Conservation (phyloP, 2,888 invertebrate genomes). For the Melipona bicolor region DNA sequence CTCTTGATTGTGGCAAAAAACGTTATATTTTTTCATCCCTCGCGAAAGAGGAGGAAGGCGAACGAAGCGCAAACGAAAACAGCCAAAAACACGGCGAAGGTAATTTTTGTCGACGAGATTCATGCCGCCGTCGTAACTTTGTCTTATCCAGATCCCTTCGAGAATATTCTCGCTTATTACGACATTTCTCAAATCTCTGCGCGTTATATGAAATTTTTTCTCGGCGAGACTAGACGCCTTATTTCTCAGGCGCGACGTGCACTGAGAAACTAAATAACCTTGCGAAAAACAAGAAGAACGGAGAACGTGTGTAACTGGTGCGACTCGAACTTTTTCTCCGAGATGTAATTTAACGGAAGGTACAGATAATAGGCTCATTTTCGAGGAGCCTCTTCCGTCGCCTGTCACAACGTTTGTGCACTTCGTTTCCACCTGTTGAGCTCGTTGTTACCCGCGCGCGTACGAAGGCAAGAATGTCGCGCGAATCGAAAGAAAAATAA, state of each 20-base stretch:
- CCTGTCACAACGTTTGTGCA: constrained; percentile 60
- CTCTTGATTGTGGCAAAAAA: constrained; percentile 1
- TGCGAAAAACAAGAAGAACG: no score
- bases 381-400: constrained; percentile 42
- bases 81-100: not conserved
- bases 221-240: not conserved
- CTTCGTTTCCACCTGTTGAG: constrained; percentile 75
- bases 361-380: not conserved
- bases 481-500: not conserved
- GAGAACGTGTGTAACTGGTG: no score
- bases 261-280: not conserved
- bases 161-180: not conserved
- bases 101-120: constrained; percentile 8
- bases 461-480: constrained; percentile 1
- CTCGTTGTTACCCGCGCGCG: constrained; percentile 43
- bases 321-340: no score
- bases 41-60: no score
- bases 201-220: constrained; percentile 1
- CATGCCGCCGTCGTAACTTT: not conserved
- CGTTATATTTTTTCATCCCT: not conserved
- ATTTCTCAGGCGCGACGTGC: not conserved
- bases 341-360: not conserved
- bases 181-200: not conserved
- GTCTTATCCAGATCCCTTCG: not conserved
- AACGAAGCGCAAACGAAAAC: not conserved